Conservation (phyloP, 2,888 invertebrate genomes). For the Mythimna albipuncta region DNA sequence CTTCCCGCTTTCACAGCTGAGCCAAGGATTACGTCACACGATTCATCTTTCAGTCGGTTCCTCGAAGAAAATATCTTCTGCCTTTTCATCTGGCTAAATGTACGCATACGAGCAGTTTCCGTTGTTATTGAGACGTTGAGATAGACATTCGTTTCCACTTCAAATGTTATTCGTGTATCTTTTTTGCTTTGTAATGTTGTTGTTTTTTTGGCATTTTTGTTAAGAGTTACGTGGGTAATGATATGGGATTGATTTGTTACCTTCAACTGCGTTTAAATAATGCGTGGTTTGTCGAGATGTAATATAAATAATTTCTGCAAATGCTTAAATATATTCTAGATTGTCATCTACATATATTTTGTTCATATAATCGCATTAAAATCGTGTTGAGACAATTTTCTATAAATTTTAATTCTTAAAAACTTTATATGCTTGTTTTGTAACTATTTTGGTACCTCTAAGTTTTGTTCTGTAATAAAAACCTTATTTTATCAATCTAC, state of each 20-base stretch:
- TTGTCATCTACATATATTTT: too few species aligned
- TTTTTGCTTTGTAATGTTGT: constrained; percentile 14
- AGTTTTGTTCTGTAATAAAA: too few species aligned
- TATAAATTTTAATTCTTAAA: too few species aligned
- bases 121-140: constrained; percentile 60
- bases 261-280: background rate
- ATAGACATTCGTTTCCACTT: constrained; percentile 46
- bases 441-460: too few species aligned
- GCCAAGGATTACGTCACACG: constrained; percentile 71
- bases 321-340: too few species aligned
- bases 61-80: constrained; percentile 75
- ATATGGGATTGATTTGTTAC: constrained; percentile 5
- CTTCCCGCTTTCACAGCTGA: constrained; percentile 51
- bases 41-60: constrained; percentile 77
- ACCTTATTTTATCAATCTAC: background rate
- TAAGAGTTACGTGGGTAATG: constrained; percentile 29
- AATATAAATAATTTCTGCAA: too few species aligned
- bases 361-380: too few species aligned
- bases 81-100: constrained; percentile 72
- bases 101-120: constrained; percentile 65
- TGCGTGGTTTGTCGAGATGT: background rate
- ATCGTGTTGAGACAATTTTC: too few species aligned
- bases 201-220: constrained; percentile 7
- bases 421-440: too few species aligned
- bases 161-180: constrained; percentile 13